Conservation (phyloP, 2,888 invertebrate species). For the Meliscaeva auricollis region DNA sequence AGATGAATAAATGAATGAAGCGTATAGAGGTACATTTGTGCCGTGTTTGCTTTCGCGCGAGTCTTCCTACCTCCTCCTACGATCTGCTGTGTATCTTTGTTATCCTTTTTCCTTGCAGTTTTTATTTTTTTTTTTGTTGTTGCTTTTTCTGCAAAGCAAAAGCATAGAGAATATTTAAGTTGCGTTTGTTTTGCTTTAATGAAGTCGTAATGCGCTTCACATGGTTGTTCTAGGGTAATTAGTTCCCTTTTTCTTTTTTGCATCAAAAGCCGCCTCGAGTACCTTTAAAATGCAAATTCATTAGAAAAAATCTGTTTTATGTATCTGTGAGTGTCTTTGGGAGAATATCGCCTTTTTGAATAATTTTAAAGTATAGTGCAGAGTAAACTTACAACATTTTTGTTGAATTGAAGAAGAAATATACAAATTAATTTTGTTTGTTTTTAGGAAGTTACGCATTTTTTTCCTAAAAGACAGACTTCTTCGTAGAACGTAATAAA, state of each 20-base stretch:
- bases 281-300: slow-evolving; percentile 69
- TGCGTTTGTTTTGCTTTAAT: slow-evolving; percentile 76
- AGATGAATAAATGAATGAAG: slow-evolving; percentile 50
- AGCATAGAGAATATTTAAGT: slow-evolving; percentile 70
- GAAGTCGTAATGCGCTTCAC: slow-evolving; percentile 76
- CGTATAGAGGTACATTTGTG: slow-evolving; percentile 34
- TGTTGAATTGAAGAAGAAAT: no score
- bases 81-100: no score
- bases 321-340: slow-evolving; percentile 4
- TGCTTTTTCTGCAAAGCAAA: not conserved
- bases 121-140: slow-evolving; percentile 12
- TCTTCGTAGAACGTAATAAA: no score
- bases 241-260: slow-evolving; percentile 58
- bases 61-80: not conserved
- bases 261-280: slow-evolving; percentile 27
- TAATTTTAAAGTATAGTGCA: not conserved
- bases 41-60: slow-evolving; percentile 60
- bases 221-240: slow-evolving; percentile 72
- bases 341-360: slow-evolving; percentile 22
- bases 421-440: no score
- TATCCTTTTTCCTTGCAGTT: slow-evolving; percentile 6
- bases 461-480: no score
- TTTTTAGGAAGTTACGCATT: no score
- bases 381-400: not conserved
- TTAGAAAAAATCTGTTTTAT: slow-evolving; percentile 26